Base-by-base conservation (phyloP, 1,140 invertebrate genomes). In the Diabrotica undecimpunctata region DNA sequence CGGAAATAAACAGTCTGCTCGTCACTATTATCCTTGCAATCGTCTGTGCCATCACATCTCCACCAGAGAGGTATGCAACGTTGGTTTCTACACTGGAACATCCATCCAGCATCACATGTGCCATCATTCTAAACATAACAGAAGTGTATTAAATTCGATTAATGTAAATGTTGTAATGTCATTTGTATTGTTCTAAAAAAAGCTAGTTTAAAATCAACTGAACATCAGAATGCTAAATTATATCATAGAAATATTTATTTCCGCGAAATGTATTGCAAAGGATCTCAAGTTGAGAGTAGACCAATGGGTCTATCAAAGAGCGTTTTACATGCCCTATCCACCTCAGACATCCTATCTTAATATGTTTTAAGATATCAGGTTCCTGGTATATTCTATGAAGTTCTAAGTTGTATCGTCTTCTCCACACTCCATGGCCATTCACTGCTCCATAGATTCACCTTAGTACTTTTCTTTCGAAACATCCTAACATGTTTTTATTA, bases 31-130 rank as follows among this genome's bases (percentile, higher is more conserved):
- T 90, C 88, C 5, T 79, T 79, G 74, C 88, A 90, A 70, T 89
- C 80, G 66, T 79, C 74, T 25, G 75, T 72, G 7, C 83, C 83
- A 79, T 90, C 83, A 74, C 95, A 97, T 3, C 90, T 81, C 79
- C 88, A 90, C 35, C 87, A 84, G 70, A 88, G 83, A 53, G 85
- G 85, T 51, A 95, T 90, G 71, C 94, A 96, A 74, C 83, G 81
- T 7, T 85, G 84, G 65, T 86, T 83, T 60, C 86, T 84, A 75
- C 93, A 95, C 37, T 84, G 77, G 93, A 95, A 71, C 92, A 85
- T 53, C 4, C n/a, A 53, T 52, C 13, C 10, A 52, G n/a, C 50
- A 51, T n/a, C 50, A 52, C n/a, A 52, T 52, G n/a, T 52, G 7
- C 13, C 7, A 51, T 52, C 13, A 13, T 52, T 10, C 2, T 0